Evolutionary conservation across 1,140 invertebrate species (phyloP).

Genomic region (Drosophila parabipectinata): DNA sequence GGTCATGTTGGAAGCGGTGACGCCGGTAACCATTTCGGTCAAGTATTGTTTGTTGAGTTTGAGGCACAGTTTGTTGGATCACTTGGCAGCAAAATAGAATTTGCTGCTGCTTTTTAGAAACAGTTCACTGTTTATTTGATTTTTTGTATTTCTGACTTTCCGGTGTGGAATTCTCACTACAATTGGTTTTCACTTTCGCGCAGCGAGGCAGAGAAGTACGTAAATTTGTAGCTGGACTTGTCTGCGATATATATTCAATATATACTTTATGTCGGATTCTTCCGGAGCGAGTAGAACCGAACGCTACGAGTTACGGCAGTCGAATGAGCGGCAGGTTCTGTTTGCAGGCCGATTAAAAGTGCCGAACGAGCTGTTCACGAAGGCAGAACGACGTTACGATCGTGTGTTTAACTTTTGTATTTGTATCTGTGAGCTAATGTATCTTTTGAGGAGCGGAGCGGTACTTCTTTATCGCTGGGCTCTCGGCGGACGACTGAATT

Average conservation of each 20-base stretch:
- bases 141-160: conserved; percentile 22
- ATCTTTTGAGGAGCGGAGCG: conserved; percentile 22
- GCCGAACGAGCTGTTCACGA: conserved; percentile 23
- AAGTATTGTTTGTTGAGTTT: conserved; percentile 73
- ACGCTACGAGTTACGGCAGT: conserved; percentile 68
- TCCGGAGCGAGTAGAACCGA: conserved; percentile 53
- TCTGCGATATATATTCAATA: not conserved
- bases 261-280: conserved; percentile 16
- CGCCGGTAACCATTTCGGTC: conserved; percentile 83
- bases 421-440: conserved; percentile 14
- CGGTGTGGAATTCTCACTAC: conserved; percentile 43
- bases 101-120: conserved; percentile 47
- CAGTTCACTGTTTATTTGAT: conserved; percentile 25
- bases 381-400: conserved; percentile 25
- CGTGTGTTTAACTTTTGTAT: conserved; percentile 16
- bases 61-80: conserved; percentile 67
- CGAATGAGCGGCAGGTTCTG: conserved; percentile 75
- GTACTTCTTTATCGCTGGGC: conserved; percentile 78
- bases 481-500: conserved; percentile 80
- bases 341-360: conserved; percentile 74
- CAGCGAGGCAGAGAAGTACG: conserved; percentile 56
- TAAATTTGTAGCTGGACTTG: conserved; percentile 24
- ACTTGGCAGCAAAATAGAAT: conserved; percentile 61
- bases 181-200: conserved; percentile 64
- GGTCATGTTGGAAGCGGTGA: conserved; percentile 70